Base-by-base conservation (phyloP, 2,888 invertebrate genomes). In the Epinotia brunnichana region DNA sequence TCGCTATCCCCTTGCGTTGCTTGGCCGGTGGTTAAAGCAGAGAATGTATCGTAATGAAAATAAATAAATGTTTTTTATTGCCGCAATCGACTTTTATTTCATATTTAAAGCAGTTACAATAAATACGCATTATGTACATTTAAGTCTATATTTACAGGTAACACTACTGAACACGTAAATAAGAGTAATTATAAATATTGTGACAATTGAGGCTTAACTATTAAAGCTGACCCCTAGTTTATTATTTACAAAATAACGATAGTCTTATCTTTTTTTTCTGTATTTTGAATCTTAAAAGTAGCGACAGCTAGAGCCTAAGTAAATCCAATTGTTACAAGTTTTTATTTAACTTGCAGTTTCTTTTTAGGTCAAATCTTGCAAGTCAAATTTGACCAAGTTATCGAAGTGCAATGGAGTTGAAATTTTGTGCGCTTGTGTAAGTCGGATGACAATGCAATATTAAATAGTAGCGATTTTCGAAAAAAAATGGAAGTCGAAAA, bases 41-140 rank as follows among this genome's bases (percentile, higher is more conserved):
- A 63, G 66, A 44, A 69, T 41, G 68, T 69, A 57, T 15, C n/a
- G n/a, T 57, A 62, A 10, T 75, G 79, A 81, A 81, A 81, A 83
- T 75, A 85, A 90, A 89, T 89, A 90, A 90, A 91, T 85, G 89
- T 90, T 92, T 91, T 91, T 88, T 90, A 92, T 91, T 91, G 90
- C 89, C 90, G 88, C 80, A 87, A 77, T 83, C 76, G 86, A 83
- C 81, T 90, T 91, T 91, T 88, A 89, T 89, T 90, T 83, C 76
- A 77, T 78, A 79, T 80, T n/a, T 81, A 86, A 86, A 85, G 83
- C 82, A 79, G 81, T 85, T 90, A 88, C 80, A 90, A 90, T 90
- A 90, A 89, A 90, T 90, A 90, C 78, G 82, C 78, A 81, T 64
- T 59, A 66, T 66, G 54, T 66, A 66, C 66, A 66, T 39, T 66